A percentile compares a stretch with the other conserved stretches of the same genome.
Evolutionary conservation across 2,113 vertebrate species (phyloP).

Genomic region (Rana temporaria): DNA sequence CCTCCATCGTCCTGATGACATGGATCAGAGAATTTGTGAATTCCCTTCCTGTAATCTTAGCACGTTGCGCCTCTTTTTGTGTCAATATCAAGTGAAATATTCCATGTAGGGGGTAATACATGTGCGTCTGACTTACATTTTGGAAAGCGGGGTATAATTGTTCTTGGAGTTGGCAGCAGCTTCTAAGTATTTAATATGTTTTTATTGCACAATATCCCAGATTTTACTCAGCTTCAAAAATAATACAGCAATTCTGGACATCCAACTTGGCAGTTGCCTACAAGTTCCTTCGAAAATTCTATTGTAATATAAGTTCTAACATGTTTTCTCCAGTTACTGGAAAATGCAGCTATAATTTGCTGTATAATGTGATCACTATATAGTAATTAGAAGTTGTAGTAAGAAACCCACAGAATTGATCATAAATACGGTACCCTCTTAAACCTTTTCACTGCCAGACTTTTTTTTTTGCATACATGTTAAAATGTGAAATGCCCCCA

Average conservation of each 20-base stretch:
- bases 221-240: constrained; percentile 18
- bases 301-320: constrained; percentile 8
- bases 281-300: background rate
- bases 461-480: too few relatives aligned
- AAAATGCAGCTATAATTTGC: background rate
- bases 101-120: constrained; percentile 15
- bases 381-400: too few relatives aligned
- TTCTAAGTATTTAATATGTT: background rate
- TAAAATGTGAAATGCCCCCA: too few relatives aligned
- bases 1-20: background rate
- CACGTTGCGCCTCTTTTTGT: background rate
- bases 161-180: constrained; percentile 28
- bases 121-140: background rate
- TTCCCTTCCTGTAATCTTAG: background rate
- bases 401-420: too few relatives aligned
- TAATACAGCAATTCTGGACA: constrained; percentile 23
- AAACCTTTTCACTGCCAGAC: too few relatives aligned
- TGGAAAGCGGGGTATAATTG: background rate
- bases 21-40: background rate
- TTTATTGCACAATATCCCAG: constrained; percentile 8
- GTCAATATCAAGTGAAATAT: background rate
- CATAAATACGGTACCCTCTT: too few relatives aligned
- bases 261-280: constrained; percentile 16
- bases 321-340: background rate
- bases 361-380: background rate